A percentile compares a stretch with the other conserved stretches of the same genome.
phyloP scores from a whole-genome alignment of 2,797 vertebrate genomes.

The Macrochelys suwanniensis region DNA sequence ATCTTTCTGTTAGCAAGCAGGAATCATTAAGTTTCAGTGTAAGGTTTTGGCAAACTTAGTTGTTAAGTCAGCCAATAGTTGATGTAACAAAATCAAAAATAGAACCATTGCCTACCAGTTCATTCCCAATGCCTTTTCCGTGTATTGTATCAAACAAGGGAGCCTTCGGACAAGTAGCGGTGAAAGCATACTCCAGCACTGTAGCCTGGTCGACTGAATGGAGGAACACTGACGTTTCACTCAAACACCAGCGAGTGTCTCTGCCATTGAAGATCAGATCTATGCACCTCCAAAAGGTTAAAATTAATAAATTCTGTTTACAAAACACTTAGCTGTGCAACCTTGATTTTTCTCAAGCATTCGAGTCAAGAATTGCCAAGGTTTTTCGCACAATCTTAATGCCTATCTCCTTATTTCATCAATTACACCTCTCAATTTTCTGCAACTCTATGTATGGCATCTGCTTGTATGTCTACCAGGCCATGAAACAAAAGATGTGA shows the following conservation, averaged over 20 bases:
- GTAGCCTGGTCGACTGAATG: not conserved
- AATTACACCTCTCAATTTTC: not conserved
- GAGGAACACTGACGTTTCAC: not conserved
- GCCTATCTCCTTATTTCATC: not conserved
- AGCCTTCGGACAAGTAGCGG: not conserved
- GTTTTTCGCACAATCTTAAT: not conserved
- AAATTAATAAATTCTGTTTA: not conserved
- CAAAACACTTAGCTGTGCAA: accelerated
- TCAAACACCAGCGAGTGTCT: not conserved
- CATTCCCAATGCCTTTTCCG: not conserved
- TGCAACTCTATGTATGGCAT: not conserved
- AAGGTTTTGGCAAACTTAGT: not conserved
- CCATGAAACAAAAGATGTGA: not conserved
- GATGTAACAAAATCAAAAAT: not conserved
- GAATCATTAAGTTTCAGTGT: not conserved
- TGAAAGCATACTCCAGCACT: not conserved
- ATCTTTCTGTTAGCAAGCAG: not conserved
- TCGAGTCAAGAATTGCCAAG: accelerated
- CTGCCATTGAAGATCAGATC: too few relatives aligned
- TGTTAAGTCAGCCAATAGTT: not conserved
- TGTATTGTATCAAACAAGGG: not conserved
- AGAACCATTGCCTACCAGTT: not conserved
- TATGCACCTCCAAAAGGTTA: not conserved
- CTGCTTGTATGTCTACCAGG: not conserved
- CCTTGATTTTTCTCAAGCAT: not conserved